Evolutionary conservation across 2,113 vertebrate genomes (phyloP).

Genomic region (Lamprotornis superbus): DNA sequence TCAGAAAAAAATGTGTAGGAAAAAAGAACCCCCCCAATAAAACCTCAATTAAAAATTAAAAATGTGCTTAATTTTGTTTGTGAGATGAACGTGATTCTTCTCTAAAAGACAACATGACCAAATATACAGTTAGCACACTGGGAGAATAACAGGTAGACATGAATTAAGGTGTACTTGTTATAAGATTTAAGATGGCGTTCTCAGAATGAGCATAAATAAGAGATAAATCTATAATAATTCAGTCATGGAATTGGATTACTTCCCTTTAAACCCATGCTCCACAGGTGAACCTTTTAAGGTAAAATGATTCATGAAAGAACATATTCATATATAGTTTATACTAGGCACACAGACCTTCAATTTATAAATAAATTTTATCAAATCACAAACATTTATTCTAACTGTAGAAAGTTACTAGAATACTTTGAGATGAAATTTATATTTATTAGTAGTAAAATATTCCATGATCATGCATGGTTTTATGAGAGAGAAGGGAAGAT

Average conservation of each 20-base stretch:
- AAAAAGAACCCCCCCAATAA: background rate
- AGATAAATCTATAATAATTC: background rate
- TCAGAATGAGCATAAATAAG: background rate
- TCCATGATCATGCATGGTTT: background rate
- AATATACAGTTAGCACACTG: background rate
- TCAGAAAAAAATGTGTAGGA: background rate
- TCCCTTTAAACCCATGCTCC: background rate
- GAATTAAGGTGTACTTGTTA: background rate
- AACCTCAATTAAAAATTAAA: background rate
- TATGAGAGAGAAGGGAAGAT: background rate
- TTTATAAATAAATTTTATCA: background rate
- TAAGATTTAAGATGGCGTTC: background rate
- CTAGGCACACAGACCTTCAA: background rate
- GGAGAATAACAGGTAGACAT: background rate
- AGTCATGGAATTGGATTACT: background rate
- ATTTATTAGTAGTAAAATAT: background rate
- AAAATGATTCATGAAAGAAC: background rate
- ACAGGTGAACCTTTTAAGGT: background rate
- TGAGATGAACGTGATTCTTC: background rate
- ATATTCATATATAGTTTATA: background rate
- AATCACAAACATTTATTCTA: background rate
- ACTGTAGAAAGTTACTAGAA: background rate
- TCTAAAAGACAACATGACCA: background rate
- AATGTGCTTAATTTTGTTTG: background rate
- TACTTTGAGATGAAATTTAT: background rate